Evolutionary conservation across 2,797 vertebrate species (phyloP).

Genomic region (Spinibarbus caldwelli): DNA sequence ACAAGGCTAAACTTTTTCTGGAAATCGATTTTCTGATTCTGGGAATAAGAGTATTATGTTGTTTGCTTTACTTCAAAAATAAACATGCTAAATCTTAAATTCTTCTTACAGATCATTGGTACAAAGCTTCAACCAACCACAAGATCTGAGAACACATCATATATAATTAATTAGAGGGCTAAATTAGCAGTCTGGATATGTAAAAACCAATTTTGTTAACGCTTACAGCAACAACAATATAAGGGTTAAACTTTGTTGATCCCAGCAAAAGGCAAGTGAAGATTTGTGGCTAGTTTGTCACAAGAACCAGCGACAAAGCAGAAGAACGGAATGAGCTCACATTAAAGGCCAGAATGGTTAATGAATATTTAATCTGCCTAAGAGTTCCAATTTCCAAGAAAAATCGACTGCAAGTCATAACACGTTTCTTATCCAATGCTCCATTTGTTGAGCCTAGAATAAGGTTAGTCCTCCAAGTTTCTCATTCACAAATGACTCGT

Average conservation of each 20-base stretch:
- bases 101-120: neutral
- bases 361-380: conserved; percentile 51
- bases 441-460: neutral
- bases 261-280: neutral
- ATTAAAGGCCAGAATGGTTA: conserved; percentile 25
- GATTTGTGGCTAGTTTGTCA: neutral
- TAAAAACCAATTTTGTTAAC: neutral
- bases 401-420: conserved; percentile 12
- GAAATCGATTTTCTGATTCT: neutral
- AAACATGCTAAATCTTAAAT: neutral
- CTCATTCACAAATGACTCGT: neutral
- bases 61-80: neutral
- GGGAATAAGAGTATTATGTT: neutral
- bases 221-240: neutral
- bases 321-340: neutral
- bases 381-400: conserved; percentile 51
- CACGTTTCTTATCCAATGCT: neutral
- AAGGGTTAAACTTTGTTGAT: neutral
- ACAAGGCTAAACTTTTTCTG: neutral
- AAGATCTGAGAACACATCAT: neutral
- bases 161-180: neutral
- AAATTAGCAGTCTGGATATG: neutral
- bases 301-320: conserved; percentile 19
- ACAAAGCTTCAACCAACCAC: neutral
- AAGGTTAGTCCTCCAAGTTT: neutral